Base-by-base conservation (phyloP, 1,140 invertebrate genomes). In the Drosophila erecta region DNA sequence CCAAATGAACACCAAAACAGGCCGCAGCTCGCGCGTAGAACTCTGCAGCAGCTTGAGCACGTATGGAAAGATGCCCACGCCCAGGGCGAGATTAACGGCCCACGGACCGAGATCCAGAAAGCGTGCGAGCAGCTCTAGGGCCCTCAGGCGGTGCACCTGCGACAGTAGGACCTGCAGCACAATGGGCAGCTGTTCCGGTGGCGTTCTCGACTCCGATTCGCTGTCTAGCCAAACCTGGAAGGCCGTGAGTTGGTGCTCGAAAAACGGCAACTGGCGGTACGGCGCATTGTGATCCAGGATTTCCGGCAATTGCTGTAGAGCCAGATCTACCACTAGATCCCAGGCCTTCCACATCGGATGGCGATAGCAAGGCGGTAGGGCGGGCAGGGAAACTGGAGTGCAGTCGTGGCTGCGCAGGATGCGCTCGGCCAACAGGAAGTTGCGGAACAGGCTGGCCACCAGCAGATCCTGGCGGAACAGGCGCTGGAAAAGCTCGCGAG, bases 41-140 rank as follows among this genome's bases (percentile, higher is more conserved):
- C 97, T 98, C 93, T 99, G 98, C 46, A 99, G 93, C 61, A 99
- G 93, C 92, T 99, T 99, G 8, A 99, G 94, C 69, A 99, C 98
- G 93, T 99, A 99, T 4, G 99, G 99, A 93, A 99, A 99, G 76
- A 99, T 99, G 70, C 99, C 99, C 40, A 99, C 99, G 53, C 97
- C 97, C 12, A 99, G 94, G 37, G 98, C 98, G 73, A 98, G 94
- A 93, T 98, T 98, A 2, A 99, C 98, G 15, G 99, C 98, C 98
- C 98, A 99, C 2, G 97, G 96, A 17, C 99, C 99, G 24, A 99
- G 94, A 92, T 99, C 98, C 17, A 99, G 94, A 93, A 99, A 99
- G 72, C 96, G 94, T n/a, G 98, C 98, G 4, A 99, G 94, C 33
- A 99, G 94, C 92, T 99, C 98, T 60, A 99, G 93, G 5, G 99